These are phyloP conservation scores for Mastomys natalensis DNA, from an alignment of 2,113 vertebrate genomes.

Conservation along the genomic window DNA sequence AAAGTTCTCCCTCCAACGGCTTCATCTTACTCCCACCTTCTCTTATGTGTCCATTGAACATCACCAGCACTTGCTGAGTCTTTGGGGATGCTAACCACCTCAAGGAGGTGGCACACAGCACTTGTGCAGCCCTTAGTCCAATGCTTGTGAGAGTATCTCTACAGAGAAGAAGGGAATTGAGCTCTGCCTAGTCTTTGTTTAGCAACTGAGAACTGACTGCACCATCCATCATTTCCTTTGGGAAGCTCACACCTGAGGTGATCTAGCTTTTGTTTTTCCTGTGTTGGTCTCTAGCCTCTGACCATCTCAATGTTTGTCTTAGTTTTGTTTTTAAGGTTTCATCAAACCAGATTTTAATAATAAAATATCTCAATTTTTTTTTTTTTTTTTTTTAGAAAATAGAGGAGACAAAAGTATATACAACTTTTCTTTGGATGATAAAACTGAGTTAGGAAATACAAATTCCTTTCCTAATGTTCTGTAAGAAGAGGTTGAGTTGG, in stretches of 20 bases:
- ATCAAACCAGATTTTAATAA: neutral
- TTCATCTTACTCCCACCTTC: slow-evolving; percentile 13
- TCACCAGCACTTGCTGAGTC: neutral
- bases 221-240: neutral
- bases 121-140: neutral
- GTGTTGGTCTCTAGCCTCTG: neutral
- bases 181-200: neutral
- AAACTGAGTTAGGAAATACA: slow-evolving; percentile 12
- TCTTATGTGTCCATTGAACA: neutral
- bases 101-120: neutral
- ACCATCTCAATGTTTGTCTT: neutral
- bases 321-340: neutral
- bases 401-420: neutral
- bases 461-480: neutral
- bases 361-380: neutral
- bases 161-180: neutral
- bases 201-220: neutral
- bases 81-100: neutral
- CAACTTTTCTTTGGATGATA: neutral
- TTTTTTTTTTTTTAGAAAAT: neutral
- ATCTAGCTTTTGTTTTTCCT: neutral
- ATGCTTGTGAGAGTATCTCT: neutral
- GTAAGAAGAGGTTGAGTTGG: neutral
- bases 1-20: neutral
- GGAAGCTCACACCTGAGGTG: neutral